Evolutionary conservation across 2,797 vertebrate species (phyloP).

Genomic region (Gambelia wislizenii): DNA sequence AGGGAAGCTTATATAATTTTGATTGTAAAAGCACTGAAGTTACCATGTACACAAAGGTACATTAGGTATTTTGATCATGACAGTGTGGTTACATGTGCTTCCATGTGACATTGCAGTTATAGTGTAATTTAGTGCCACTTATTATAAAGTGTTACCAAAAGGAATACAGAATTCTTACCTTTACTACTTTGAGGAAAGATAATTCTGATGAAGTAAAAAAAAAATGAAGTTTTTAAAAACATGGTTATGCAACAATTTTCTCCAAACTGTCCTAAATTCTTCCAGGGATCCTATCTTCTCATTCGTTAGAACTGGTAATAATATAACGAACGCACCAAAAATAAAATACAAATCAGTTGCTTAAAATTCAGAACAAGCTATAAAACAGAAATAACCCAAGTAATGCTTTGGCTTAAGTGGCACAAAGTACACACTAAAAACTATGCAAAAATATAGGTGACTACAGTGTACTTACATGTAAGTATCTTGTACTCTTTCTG

Average conservation of each 20-base stretch:
- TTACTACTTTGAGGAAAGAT: conserved; percentile 70
- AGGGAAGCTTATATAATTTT: conserved; percentile 82
- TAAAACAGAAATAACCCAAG: conserved; percentile 60
- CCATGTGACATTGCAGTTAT: conserved; percentile 86
- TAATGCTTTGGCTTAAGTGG: conserved; percentile 87
- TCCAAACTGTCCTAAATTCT: conserved; percentile 56
- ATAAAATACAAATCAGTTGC: conserved; percentile 48
- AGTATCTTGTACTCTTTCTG: conserved; percentile 86
- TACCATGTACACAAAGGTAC: conserved; percentile 81
- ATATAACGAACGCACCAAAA: conserved; percentile 63
- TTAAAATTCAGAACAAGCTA: conserved; percentile 59
- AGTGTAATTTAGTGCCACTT: conserved; percentile 88
- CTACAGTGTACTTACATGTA: conserved; percentile 85
- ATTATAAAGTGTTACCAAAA: conserved; percentile 85
- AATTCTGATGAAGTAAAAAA: conserved; percentile 73
- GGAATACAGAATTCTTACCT: conserved; percentile 74
- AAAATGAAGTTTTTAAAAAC: conserved; percentile 70
- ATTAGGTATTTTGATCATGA: conserved; percentile 77
- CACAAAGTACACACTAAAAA: conserved; percentile 87
- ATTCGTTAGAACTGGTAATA: conserved; percentile 71
- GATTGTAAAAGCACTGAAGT: conserved; percentile 81
- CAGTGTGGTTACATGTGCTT: conserved; percentile 83
- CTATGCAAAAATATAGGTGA: conserved; percentile 88
- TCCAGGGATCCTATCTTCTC: conserved; percentile 61
- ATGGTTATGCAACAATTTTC: conserved; percentile 61